phyloP scores from a whole-genome alignment of 2,797 vertebrate genomes.

The Hypotaenidia philippensis region DNA sequence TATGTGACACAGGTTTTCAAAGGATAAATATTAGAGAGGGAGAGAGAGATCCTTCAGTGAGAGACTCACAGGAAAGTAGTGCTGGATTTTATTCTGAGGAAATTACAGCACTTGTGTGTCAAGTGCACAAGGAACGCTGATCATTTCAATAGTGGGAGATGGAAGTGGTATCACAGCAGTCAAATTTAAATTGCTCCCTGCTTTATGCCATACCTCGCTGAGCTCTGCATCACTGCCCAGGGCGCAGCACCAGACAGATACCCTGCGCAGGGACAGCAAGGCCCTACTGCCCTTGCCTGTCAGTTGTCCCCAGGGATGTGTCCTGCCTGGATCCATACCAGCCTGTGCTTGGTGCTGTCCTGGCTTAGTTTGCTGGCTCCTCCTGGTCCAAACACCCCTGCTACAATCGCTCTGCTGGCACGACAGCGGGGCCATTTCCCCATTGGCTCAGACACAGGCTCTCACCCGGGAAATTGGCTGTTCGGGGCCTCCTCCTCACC shows the following conservation, averaged over 20 bases:
- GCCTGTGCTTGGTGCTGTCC: not conserved
- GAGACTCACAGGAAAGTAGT: conserved; percentile 54
- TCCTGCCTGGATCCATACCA: not conserved
- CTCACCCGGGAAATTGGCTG: rapidly evolving
- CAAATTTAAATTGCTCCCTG: conserved; percentile 28
- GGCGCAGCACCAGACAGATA: not conserved
- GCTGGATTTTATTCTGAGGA: conserved; percentile 60
- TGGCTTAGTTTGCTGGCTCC: not conserved
- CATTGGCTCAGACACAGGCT: not conserved
- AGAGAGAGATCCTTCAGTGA: conserved; percentile 66
- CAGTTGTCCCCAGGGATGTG: not conserved
- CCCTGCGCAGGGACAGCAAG: not conserved
- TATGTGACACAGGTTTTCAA: conserved; percentile 71
- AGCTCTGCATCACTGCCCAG: not conserved
- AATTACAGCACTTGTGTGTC: conserved; percentile 63
- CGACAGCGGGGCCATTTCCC: not conserved
- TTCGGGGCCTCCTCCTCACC: not conserved
- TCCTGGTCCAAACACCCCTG: not conserved
- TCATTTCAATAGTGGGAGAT: conserved; percentile 66
- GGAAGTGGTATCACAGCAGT: conserved; percentile 24
- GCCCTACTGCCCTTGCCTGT: not conserved
- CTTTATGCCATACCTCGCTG: not conserved
- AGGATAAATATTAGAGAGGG: conserved; percentile 71
- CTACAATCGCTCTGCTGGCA: rapidly evolving
- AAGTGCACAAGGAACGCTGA: conserved; percentile 52